Conservation (phyloP, 2,888 invertebrate species). For the Cerceris ruficornis region DNA sequence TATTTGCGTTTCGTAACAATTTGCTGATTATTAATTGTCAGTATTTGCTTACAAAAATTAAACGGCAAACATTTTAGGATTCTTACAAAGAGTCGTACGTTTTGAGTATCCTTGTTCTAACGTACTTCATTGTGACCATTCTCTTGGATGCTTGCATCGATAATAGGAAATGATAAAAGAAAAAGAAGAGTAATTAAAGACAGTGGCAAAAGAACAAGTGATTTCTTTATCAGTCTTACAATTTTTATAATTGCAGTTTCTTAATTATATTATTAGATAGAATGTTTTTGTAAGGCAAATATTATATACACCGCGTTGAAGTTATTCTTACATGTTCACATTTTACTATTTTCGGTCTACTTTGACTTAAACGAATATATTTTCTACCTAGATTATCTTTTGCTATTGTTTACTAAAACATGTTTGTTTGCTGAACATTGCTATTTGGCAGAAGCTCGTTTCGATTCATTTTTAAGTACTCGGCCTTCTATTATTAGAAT, state of each 20-base stretch:
- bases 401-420: not conserved
- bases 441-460: conserved; percentile 36
- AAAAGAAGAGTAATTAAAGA: not conserved
- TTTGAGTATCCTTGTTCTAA: not conserved
- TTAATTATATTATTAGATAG: conserved; percentile 27
- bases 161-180: no score
- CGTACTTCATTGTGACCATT: conserved; percentile 12
- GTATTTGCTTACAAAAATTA: not conserved
- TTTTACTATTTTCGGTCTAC: conserved; percentile 19
- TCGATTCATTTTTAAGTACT: conserved; percentile 31
- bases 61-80: not conserved
- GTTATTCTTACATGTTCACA: not conserved
- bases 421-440: conserved; percentile 20
- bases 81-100: conserved; percentile 23
- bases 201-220: conserved; percentile 17
- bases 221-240: conserved; percentile 42
- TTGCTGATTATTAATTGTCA: not conserved
- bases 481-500: conserved; percentile 31
- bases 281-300: conserved; percentile 42
- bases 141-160: no score
- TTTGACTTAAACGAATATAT: conserved; percentile 12
- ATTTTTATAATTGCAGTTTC: conserved; percentile 19
- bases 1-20: not conserved
- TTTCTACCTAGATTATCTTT: not conserved
- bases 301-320: conserved; percentile 2